Base-by-base conservation (phyloP, 2,888 invertebrate genomes). In the Blastobasis lacticolella region DNA sequence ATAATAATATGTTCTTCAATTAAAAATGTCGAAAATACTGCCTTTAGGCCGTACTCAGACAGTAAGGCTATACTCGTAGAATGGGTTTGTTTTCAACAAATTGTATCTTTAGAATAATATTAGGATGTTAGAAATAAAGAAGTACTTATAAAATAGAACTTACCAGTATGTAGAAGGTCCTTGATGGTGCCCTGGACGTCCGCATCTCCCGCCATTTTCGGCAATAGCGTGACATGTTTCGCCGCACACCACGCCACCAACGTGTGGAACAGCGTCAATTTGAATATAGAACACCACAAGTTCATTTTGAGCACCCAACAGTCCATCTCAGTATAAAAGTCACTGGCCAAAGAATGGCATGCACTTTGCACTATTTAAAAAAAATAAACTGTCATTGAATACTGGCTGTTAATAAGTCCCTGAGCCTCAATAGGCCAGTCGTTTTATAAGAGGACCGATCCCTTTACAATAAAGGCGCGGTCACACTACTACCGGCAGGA, bases 261-360 rank as follows among this genome's bases (percentile, higher is more conserved):
- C 64, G 78, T 74, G 81, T 84, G 84, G 62, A 88, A 86, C 55
- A 88, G 66, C 60, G 88, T 67, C 49, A 87, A 73, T 75, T 82
- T 84, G 56, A 83, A 86, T 59, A 86, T 71, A 48, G 75, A 75
- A 79, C 81, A 82, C 74, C 78, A 73, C 73, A 82, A 76, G 66
- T 81, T 78, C 85, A 85, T 84, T 64, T 79, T 86, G 51, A 78
- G 67, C 71, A 78, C 75, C 69, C 73, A 67, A 71, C 23, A 23
- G 23, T 23, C 23, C 23, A 23, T 23, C 23, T 2, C 3, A 23
- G 23, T 23, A 1, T 23, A 23, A 23, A 23, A 23, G 23, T 59
- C 57, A 61, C 56, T 65, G 64, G 54, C 59, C 42, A 1, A 40
- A 37, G 6, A 10, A 40, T 9, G 40, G 23, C 23, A 10, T 23